phyloP scores from a whole-genome alignment of 2,888 invertebrate genomes.

The Stenichneumon culpator region DNA sequence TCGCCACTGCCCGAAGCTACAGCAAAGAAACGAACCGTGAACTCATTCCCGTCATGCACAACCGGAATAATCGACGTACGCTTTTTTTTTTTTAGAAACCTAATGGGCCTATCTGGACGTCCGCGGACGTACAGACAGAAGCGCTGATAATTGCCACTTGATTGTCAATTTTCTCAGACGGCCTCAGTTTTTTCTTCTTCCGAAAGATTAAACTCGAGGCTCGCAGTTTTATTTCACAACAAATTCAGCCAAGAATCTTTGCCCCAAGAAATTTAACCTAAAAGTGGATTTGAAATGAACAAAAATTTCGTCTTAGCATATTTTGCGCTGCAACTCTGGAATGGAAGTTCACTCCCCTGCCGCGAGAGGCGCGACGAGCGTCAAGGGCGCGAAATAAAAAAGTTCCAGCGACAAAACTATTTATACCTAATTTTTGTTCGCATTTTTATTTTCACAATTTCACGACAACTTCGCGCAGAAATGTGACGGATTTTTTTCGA shows the following conservation, averaged over 20 bases:
- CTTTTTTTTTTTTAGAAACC: slow-evolving; percentile 8
- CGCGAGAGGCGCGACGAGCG: not conserved
- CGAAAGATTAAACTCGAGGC: not conserved
- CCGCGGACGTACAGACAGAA: not conserved
- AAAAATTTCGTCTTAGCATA: not conserved
- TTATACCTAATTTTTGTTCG: not conserved
- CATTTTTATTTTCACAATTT: not conserved
- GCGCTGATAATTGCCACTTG: not conserved
- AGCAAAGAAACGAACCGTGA: slow-evolving; percentile 49
- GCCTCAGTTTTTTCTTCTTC: not conserved
- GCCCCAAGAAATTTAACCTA: too few species aligned
- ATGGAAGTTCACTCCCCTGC: not conserved
- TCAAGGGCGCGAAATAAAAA: too few species aligned
- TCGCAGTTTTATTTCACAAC: not conserved
- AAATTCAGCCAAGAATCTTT: not conserved
- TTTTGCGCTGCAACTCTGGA: not conserved
- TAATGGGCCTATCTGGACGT: not conserved
- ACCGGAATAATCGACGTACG: slow-evolving; percentile 26
- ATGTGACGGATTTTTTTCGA: not conserved
- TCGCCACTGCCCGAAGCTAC: slow-evolving; percentile 36
- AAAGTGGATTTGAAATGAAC: not conserved
- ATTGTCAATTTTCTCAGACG: not conserved
- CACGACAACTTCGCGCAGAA: not conserved
- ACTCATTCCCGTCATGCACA: slow-evolving; percentile 42
- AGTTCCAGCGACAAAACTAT: too few species aligned